Base-by-base conservation (phyloP, 2,888 invertebrate genomes). In the Drosophila limbata region DNA sequence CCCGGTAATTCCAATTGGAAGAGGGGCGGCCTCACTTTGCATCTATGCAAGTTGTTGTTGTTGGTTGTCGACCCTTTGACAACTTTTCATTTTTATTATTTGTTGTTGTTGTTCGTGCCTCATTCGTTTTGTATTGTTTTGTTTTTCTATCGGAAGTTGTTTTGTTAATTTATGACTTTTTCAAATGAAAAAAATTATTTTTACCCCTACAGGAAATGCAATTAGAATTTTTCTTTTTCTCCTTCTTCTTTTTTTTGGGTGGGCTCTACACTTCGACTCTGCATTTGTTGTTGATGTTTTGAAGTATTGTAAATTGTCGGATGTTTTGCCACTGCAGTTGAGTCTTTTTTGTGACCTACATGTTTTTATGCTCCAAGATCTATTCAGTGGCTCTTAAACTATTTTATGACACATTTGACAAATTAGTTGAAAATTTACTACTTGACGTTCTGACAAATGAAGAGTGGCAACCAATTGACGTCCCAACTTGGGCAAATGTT, bases 101-200 rank as follows among this genome's bases (percentile, higher is more conserved):
- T 51, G 8, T 28, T 28, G 28, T 67, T 73, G 48, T 68, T 56
- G 25, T 68, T 65, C 69, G 77, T 76, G 78, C 78, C 69, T 80
- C 80, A 78, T 78, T 78, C 65, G 80, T 69, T 78, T 65, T 74
- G 60, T 63, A 55, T 53, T 63, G 47, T 69, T 73, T 74, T 88
- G 61, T 75, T 77, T 77, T 71, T 74, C 73, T 69, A 84, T 86
- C 89, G 89, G 86, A 86, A 86, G 86, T 88, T 88, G 81, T 73
- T 85, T 84, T 77, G 83, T 75, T 81, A 88, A 89, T 88, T 86
- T 86, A 86, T 86, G 82, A 77, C 69, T 79, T 80, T 80, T 72
- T 57, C 74, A 79, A 81, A 81, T 73, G 76, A 69, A 28, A 8
- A 28, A 28, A 78, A 81, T 76, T 76, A 81, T 81, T 76, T 66